These are phyloP conservation scores for Poecilus cupreus DNA, from an alignment of 2,888 invertebrate genomes.

Conservation along the genomic window DNA sequence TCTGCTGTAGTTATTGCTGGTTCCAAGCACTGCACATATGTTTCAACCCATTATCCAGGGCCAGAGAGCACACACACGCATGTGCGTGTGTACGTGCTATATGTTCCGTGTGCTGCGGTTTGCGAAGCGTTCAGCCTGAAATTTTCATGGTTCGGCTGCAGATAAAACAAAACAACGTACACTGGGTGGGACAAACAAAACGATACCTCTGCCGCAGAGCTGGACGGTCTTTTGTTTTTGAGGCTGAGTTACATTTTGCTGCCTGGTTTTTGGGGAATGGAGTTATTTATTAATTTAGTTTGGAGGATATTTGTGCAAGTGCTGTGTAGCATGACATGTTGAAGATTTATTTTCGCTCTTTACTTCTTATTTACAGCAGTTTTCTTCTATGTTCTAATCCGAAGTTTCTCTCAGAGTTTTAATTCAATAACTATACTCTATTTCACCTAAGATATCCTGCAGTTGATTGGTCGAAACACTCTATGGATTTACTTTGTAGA, in stretches of 20 bases:
- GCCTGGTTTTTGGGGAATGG: background rate
- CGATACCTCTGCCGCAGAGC: background rate
- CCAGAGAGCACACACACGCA: slow-evolving; percentile 11
- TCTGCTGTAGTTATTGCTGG: slow-evolving; percentile 1
- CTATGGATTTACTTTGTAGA: no score
- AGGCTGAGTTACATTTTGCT: background rate
- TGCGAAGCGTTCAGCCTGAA: slow-evolving; percentile 40
- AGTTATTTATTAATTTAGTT: background rate
- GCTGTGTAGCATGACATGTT: no score
- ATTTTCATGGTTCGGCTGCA: slow-evolving; percentile 39
- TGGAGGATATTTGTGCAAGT: no score
- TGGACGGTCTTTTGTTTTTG: background rate
- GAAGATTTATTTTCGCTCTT: no score
- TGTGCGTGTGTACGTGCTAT: slow-evolving; percentile 12
- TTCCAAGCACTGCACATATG: slow-evolving; percentile 40
- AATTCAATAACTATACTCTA: no score
- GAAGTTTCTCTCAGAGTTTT: no score
- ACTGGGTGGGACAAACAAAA: slow-evolving; percentile 1
- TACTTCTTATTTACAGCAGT: no score
- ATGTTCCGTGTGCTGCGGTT: slow-evolving; percentile 13
- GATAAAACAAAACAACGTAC: slow-evolving; percentile 28
- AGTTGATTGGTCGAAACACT: no score
- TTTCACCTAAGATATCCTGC: no score
- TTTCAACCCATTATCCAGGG: slow-evolving; percentile 46
- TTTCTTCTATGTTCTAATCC: no score